Evolutionary conservation across 2,888 invertebrate species (phyloP), one percentile per base, ranked within the genome.

Genomic region (Lumbricus terrestris): DNA sequence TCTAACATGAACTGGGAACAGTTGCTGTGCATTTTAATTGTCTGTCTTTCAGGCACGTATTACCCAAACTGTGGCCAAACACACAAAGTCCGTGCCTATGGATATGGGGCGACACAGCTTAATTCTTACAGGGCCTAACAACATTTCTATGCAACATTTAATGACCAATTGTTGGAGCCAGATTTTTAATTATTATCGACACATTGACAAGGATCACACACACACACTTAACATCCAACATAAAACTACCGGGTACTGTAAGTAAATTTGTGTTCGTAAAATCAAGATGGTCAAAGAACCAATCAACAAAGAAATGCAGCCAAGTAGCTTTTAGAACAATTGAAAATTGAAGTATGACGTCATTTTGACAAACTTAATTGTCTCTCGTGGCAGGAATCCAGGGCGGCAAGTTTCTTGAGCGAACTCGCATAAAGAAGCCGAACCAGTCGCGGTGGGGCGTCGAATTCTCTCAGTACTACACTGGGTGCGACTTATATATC

Each of bases 391-490:
- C 54, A 91, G 90, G 90, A 38, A 47, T 90, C 47, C 94, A 95
- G 91, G 95, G 95, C 88, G 95, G 95, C n/a, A 95, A 94, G 92
- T 95, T 95, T 93, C 91, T 95, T 90, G 95, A 95, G 92, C 92
- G 95, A 69, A 93, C 93, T 23, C 93, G 94, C 18, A 93, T 95
- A 33, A 95, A 94, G 93, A 94, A 94, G 91, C 96, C 97, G 38
- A 92, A 93, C 90, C 96, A 94, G 97, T 96, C 93, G 96, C 96
- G 88, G 33, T 95, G 93, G 93, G 93, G 94, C 91, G 94, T 94
- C 38, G 92, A 93, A 90, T 92, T 94, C 92, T 94, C 95, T 0
- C 93, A 95, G 91, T 95, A 95, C 91, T 95, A 95, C 92, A 90
- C 91, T 35, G 93, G 94, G 6, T 88, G 91, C 29, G 95, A 95